Conservation (phyloP, 2,888 invertebrate species). For the Cheilosia grossa region DNA sequence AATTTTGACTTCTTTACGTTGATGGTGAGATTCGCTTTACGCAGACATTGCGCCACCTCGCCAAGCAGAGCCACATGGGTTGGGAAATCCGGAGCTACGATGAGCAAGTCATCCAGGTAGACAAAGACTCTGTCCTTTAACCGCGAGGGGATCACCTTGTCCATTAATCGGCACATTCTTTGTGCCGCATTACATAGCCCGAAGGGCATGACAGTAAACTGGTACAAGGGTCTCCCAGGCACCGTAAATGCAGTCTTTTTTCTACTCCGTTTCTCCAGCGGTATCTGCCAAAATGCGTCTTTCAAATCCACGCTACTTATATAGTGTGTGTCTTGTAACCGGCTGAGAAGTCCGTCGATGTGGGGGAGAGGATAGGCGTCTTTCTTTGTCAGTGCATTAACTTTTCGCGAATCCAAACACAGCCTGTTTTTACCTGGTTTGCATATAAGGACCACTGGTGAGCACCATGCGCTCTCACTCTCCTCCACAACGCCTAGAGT, state of each 20-base stretch:
- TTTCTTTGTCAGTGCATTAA: background rate
- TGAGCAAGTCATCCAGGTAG: constrained; percentile 45
- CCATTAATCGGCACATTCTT: constrained; percentile 53
- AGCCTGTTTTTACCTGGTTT: constrained; percentile 59
- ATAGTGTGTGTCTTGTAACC: background rate
- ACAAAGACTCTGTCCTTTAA: constrained; percentile 37
- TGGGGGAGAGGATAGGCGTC: constrained; percentile 35
- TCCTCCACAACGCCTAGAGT: constrained; percentile 49
- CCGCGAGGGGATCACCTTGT: constrained; percentile 44
- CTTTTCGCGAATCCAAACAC: background rate
- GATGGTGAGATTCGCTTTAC: no score
- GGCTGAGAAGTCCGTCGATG: constrained; percentile 12
- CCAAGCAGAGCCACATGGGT: constrained; percentile 30
- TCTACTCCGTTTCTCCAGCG: constrained; percentile 2
- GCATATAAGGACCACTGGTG: constrained; percentile 76
- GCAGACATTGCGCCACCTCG: constrained; percentile 2
- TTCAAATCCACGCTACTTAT: background rate
- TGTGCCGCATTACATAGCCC: constrained; percentile 50
- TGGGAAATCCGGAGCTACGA: constrained; percentile 43
- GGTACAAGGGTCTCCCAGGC: constrained; percentile 51
- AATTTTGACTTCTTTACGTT: no score
- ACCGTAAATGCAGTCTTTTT: constrained; percentile 52
- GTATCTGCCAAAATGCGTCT: constrained; percentile 6
- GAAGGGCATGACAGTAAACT: constrained; percentile 50
- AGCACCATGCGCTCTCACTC: constrained; percentile 77